Evolutionary conservation across 2,797 vertebrate species (phyloP).

Genomic region (Hozukius guyotensis): DNA sequence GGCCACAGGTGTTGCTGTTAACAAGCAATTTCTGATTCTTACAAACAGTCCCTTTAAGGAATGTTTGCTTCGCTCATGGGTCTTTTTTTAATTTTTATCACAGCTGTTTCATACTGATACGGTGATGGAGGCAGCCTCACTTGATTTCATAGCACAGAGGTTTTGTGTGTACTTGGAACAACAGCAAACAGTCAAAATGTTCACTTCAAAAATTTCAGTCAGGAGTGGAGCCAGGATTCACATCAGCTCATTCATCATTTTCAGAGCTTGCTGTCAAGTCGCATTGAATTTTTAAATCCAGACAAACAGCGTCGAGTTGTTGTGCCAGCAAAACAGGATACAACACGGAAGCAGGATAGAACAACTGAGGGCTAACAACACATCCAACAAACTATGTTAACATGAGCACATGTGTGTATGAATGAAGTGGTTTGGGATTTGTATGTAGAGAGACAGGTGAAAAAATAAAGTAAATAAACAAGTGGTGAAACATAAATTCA

Average conservation of each 20-base stretch:
- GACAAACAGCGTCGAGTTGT: too few species aligned
- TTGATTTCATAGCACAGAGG: slow-evolving; percentile 2
- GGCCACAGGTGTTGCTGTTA: too few species aligned
- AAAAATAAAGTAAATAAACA: not conserved
- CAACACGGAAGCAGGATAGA: too few species aligned
- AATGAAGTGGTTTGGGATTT: not conserved
- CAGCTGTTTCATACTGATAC: slow-evolving; percentile 26
- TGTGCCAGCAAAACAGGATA: too few species aligned
- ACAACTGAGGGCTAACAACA: too few species aligned
- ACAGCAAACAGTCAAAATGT: slow-evolving; percentile 1
- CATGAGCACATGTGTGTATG: too few species aligned
- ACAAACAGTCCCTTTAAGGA: not conserved
- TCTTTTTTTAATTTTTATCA: not conserved
- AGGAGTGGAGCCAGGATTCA: not conserved
- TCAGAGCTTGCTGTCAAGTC: slow-evolving; percentile 1
- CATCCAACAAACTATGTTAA: too few species aligned
- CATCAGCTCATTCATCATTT: slow-evolving; percentile 27
- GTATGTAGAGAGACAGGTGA: not conserved
- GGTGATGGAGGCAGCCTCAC: not conserved
- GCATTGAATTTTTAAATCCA: too few species aligned
- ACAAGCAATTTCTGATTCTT: too few species aligned
- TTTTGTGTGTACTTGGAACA: slow-evolving; percentile 12
- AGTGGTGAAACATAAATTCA: not conserved
- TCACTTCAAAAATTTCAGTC: not conserved
- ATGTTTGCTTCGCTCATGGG: not conserved